A percentile compares a stretch with the other conserved stretches of the same genome.
Conservation (phyloP, 2,113 vertebrate species). For the Oophaga pumilio region DNA sequence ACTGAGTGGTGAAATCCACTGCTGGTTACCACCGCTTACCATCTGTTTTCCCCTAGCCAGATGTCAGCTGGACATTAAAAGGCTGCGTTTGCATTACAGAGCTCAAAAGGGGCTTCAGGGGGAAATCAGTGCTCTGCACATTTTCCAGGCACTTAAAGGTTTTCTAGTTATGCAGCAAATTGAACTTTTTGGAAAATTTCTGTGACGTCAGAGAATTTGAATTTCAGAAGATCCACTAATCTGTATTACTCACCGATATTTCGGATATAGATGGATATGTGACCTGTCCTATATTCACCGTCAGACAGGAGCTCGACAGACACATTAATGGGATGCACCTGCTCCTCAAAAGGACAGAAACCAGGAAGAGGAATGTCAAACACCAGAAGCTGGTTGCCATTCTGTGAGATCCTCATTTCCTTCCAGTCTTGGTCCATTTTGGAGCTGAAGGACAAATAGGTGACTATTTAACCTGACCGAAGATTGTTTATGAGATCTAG, state of each 20-base stretch:
- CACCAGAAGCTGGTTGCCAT: neutral
- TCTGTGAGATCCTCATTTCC: neutral
- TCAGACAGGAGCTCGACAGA: neutral
- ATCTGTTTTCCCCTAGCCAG: no score
- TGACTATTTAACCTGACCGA: neutral
- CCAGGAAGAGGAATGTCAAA: neutral
- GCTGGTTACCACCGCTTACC: no score
- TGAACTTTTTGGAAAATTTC: no score
- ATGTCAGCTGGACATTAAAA: no score
- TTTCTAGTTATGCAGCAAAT: no score
- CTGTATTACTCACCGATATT: constrained; percentile 11
- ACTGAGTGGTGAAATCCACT: no score
- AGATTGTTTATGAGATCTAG: neutral
- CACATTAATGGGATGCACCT: neutral
- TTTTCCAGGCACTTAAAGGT: no score
- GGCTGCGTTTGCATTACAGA: no score
- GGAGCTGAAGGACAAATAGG: neutral
- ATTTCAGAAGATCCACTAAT: no score
- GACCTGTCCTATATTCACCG: neutral
- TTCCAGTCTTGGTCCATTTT: neutral
- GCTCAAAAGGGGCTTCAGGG: no score
- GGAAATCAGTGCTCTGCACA: no score
- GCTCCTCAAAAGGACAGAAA: constrained; percentile 16
- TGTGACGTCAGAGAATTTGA: no score
- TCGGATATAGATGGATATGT: neutral